Evolutionary conservation across 2,113 vertebrate species (phyloP).

Genomic region (Apaloderma vittatum): DNA sequence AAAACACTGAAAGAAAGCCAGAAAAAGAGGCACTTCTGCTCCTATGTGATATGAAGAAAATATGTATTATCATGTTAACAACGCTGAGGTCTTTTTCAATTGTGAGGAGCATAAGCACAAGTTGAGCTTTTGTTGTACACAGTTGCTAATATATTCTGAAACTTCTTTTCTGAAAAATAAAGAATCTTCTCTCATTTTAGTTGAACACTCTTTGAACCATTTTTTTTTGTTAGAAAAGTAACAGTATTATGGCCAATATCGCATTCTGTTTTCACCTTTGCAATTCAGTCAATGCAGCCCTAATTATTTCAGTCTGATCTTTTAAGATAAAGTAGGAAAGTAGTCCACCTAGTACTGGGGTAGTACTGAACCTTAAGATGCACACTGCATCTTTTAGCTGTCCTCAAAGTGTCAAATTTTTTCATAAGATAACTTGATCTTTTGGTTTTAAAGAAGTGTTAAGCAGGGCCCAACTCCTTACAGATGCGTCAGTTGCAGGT

Average conservation of each 20-base stretch:
- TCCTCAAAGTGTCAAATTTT: not conserved
- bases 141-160: not conserved
- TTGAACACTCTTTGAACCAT: not conserved
- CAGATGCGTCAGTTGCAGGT: not conserved
- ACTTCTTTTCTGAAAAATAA: not conserved
- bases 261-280: not conserved
- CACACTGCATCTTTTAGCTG: not conserved
- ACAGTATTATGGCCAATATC: not conserved
- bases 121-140: not conserved
- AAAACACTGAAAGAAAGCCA: not conserved
- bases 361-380: not conserved
- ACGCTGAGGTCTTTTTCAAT: not conserved
- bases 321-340: not conserved
- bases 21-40: constrained; percentile 10
- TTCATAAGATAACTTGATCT: not conserved
- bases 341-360: not conserved
- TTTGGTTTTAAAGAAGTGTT: not conserved
- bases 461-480: not conserved
- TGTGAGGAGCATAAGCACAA: not conserved
- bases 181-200: not conserved
- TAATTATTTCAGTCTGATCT: not conserved
- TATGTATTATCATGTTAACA: not conserved
- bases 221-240: not conserved
- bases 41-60: not conserved
- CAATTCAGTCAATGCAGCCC: not conserved